Conservation (phyloP, 2,113 vertebrate genomes). For the Columba janthina region DNA sequence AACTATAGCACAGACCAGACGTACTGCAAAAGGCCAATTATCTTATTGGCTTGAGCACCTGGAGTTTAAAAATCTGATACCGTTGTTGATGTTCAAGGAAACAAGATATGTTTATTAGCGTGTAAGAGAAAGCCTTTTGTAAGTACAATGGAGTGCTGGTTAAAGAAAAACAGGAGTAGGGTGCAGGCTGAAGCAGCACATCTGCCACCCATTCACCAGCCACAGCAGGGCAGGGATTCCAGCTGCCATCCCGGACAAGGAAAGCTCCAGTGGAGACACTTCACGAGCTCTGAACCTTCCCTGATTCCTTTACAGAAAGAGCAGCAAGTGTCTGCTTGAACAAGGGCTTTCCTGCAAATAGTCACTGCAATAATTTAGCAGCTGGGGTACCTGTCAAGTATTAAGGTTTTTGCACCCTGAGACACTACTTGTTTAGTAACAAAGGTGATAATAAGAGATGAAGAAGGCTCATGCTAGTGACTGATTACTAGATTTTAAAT, state of each 20-base stretch:
- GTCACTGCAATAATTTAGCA: constrained; percentile 39
- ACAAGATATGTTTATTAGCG: neutral
- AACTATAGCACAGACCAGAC: neutral
- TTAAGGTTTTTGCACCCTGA: neutral
- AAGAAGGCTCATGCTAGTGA: neutral
- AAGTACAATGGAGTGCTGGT: neutral
- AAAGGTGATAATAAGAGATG: neutral
- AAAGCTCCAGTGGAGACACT: constrained; percentile 24
- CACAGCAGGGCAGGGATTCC: neutral
- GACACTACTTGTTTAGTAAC: neutral
- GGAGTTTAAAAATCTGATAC: neutral
- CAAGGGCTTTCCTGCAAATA: constrained; percentile 26
- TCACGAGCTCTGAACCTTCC: constrained; percentile 71
- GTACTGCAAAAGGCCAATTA: neutral
- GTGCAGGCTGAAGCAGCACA: neutral
- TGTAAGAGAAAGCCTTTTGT: neutral
- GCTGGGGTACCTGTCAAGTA: neutral
- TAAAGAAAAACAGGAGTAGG: neutral
- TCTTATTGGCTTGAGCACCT: neutral
- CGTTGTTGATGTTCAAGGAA: constrained; percentile 1
- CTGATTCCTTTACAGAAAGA: constrained; percentile 57
- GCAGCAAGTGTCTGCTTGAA: constrained; percentile 11
- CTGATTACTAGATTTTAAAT: constrained; percentile 14
- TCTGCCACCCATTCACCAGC: constrained; percentile 26
- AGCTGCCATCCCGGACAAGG: neutral